These are phyloP conservation scores for Pseudopipra pipra DNA, from an alignment of 2,113 vertebrate genomes.

Conservation along the genomic window DNA sequence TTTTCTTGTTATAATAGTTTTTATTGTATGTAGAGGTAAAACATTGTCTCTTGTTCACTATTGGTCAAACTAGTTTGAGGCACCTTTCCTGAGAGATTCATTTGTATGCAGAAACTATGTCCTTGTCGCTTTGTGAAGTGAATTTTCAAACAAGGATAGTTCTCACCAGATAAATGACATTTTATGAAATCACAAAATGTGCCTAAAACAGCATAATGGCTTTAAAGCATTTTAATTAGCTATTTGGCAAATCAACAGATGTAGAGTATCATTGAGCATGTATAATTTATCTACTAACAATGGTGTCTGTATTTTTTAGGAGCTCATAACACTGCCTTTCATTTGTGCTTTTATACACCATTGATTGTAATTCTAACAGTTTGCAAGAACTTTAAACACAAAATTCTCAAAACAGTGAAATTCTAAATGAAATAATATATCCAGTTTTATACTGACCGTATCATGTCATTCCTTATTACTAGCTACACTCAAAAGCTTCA, in stretches of 20 bases:
- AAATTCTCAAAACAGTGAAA: not conserved
- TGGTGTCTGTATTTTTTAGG: constrained; percentile 40
- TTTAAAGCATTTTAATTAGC: constrained; percentile 70
- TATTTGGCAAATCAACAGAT: constrained; percentile 68
- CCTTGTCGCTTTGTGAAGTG: not conserved
- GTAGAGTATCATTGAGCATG: constrained; percentile 21
- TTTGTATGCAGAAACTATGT: constrained; percentile 14
- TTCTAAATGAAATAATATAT: not conserved
- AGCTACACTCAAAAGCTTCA: not conserved
- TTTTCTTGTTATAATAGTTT: not conserved
- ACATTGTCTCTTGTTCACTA: not conserved
- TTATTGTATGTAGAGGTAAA: not conserved
- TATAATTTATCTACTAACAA: constrained; percentile 69
- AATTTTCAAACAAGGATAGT: constrained; percentile 43
- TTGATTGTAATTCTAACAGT: not conserved
- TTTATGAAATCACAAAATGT: constrained; percentile 66
- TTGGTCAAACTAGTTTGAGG: not conserved
- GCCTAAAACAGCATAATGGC: constrained; percentile 58
- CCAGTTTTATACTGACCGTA: not conserved
- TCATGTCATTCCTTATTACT: not conserved
- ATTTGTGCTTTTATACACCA: constrained; percentile 13
- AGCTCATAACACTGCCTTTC: not conserved
- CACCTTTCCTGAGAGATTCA: not conserved
- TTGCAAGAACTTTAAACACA: constrained; percentile 3
- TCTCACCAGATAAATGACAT: constrained; percentile 59